A percentile compares a stretch with the other conserved stretches of the same genome.
Evolutionary conservation across 2,113 vertebrate species (phyloP).

Genomic region (Anser brachyrhynchus): DNA sequence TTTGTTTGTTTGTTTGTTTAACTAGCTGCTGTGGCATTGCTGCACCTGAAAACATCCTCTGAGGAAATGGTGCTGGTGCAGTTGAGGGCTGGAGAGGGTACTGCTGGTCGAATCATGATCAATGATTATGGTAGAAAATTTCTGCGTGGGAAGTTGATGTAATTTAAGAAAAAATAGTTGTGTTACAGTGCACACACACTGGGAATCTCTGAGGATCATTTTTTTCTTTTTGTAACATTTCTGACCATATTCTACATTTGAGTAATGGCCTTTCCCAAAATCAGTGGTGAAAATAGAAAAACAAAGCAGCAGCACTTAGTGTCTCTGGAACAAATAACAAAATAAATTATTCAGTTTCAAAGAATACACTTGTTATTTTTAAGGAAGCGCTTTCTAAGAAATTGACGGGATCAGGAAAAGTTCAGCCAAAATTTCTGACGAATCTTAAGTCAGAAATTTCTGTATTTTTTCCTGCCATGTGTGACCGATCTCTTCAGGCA

Average conservation of each 20-base stretch:
- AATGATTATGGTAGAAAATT: neutral
- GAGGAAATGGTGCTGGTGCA: neutral
- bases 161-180: neutral
- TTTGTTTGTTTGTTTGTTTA: neutral
- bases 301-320: neutral
- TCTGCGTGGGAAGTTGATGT: neutral
- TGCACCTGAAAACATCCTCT: neutral
- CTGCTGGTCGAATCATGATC: neutral
- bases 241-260: neutral
- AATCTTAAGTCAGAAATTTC: neutral
- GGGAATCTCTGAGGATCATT: neutral
- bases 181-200: neutral
- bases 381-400: neutral
- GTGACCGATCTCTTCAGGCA: neutral
- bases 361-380: neutral
- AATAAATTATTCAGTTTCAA: neutral
- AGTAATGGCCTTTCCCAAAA: neutral
- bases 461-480: neutral
- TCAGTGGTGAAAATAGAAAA: neutral
- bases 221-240: neutral
- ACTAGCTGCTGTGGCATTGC: neutral
- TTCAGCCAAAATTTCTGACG: neutral
- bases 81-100: neutral
- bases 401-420: neutral
- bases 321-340: neutral